A percentile compares a stretch with the other conserved stretches of the same genome.
Conservation (phyloP, 2,888 invertebrate genomes). For the Slavum lentiscoides region DNA sequence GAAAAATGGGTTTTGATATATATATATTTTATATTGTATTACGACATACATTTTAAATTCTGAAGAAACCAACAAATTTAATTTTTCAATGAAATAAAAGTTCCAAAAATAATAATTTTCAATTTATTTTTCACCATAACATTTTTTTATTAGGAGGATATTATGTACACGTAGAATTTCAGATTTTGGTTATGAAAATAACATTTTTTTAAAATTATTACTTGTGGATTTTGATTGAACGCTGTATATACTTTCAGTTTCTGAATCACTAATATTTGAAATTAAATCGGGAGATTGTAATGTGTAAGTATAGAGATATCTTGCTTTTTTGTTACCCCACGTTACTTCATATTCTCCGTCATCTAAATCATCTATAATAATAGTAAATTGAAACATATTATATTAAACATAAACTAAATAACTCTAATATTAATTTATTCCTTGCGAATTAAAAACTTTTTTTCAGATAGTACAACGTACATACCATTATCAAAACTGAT, state of each 20-base stretch:
- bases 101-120: neutral
- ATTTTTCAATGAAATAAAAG: too few species aligned
- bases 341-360: slow-evolving; percentile 20
- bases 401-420: slow-evolving; percentile 19
- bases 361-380: slow-evolving; percentile 46
- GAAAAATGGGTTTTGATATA: too few species aligned
- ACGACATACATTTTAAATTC: too few species aligned
- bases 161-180: neutral
- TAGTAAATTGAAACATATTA: slow-evolving; percentile 46
- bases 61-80: too few species aligned
- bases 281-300: slow-evolving; percentile 51
- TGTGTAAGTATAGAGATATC: slow-evolving; percentile 27
- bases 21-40: too few species aligned
- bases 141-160: neutral
- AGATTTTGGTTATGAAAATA: neutral
- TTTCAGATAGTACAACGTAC: slow-evolving; percentile 35
- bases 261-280: slow-evolving; percentile 55
- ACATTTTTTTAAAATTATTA: slow-evolving; percentile 58
- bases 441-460: neutral
- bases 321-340: slow-evolving; percentile 34
- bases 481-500: slow-evolving; percentile 33
- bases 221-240: slow-evolving; percentile 71
- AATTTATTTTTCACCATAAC: neutral
- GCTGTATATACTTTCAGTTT: slow-evolving; percentile 67
- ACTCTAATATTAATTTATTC: slow-evolving; percentile 4